Evolutionary conservation across 1,140 invertebrate genomes (phyloP), one percentile per base, ranked within the genome.

Genomic region (Drosophila obscura): DNA sequence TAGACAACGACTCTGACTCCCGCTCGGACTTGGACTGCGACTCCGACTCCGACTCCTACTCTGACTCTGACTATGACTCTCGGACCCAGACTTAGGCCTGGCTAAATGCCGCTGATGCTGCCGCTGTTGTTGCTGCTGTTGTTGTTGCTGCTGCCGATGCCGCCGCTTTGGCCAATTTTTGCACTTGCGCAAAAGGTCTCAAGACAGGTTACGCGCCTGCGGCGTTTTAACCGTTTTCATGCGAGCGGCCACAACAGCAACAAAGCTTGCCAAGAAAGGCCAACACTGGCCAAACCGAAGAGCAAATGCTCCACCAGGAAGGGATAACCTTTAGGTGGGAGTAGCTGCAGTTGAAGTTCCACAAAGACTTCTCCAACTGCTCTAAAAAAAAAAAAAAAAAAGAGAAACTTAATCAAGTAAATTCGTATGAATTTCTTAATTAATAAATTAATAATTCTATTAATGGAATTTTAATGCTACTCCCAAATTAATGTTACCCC

Each of bases 111-210:
- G 69, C 68, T 53, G 64, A 35, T 15, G 61, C 15, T 43, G 46
- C 26, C 35, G 56, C 45, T 50, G 77, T 1, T 19, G 56, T 1
- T 19, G 56, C 49, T 31, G 60, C 26, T 46, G 55, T 8, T 31
- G 28, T 3, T 43, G 55, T 48, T 50, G 64, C 44, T 15, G 61
- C 15, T 43, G 46, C 26, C 35, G 56, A 50, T 50, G 77, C 62
- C 41, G 80, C 61, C 71, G 71, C 66, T 85, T 88, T 87, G 79
- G 83, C 76, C 79, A 87, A 87, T 87, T 87, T 87, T 83, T 87
- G 83, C 84, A 88, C 84, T 89, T 88, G 84, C 80, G 83, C 84
- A 89, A 89, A 88, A 88, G 83, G 83, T 88, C 83, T 89, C 49
- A 73, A 88, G 83, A 89, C 83, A 88, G 83, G 83, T 88, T 88